These are phyloP conservation scores for Menidia menidia DNA, from an alignment of 2,797 vertebrate genomes.

Conservation along the genomic window DNA sequence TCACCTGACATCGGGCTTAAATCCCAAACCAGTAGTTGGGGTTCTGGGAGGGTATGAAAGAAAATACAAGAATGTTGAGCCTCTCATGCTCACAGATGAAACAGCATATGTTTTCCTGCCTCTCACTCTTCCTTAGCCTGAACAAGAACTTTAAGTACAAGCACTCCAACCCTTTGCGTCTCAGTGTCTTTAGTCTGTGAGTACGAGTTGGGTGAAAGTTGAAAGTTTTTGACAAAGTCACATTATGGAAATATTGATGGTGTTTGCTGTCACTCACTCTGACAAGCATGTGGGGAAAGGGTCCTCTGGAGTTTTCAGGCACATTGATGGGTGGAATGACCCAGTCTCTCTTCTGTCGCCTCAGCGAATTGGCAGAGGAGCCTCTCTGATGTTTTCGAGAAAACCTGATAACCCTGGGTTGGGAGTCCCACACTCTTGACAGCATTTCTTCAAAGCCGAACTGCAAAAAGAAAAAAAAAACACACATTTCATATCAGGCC, in stretches of 20 bases:
- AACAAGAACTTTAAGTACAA: constrained; percentile 19
- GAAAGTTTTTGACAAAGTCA: constrained; percentile 11
- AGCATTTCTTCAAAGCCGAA: constrained; percentile 82
- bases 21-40: constrained; percentile 44
- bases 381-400: constrained; percentile 87
- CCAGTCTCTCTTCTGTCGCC: constrained; percentile 97
- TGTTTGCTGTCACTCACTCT: constrained; percentile 86
- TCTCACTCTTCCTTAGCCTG: constrained; percentile 12
- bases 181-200: constrained; percentile 12
- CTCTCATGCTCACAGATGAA: constrained; percentile 42
- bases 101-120: constrained; percentile 13
- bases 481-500: constrained; percentile 35
- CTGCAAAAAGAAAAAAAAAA: constrained; percentile 66
- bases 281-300: constrained; percentile 97
- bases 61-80: constrained; percentile 45
- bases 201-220: constrained; percentile 10
- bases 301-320: constrained; percentile 95
- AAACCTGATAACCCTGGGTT: constrained; percentile 86
- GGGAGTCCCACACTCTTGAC: constrained; percentile 77
- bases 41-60: constrained; percentile 47
- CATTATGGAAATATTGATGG: constrained; percentile 1
- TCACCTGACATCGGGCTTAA: constrained; percentile 50
- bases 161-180: constrained; percentile 16
- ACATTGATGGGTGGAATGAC: constrained; percentile 99
- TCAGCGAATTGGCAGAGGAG: constrained; percentile 82